These are phyloP conservation scores for Rotaria sp. DNA, from an alignment of 2,888 invertebrate genomes.

Conservation along the genomic window DNA sequence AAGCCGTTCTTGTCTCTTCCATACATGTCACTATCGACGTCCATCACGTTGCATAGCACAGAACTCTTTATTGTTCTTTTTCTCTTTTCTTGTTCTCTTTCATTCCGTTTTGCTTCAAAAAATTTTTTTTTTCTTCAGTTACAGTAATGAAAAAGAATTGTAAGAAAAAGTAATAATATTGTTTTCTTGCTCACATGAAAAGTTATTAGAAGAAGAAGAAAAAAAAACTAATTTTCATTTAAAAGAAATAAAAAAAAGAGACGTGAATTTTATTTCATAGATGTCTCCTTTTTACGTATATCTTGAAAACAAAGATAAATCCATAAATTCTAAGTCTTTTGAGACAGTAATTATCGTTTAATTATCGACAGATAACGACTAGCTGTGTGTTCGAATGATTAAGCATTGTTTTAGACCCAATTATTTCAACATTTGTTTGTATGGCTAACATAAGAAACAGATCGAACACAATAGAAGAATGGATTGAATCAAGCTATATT, in stretches of 20 bases:
- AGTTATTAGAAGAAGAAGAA: not conserved
- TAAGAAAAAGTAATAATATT: not conserved
- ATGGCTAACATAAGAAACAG: too few species aligned
- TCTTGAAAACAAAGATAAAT: too few species aligned
- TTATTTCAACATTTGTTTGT: too few species aligned
- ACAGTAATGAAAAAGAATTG: not conserved
- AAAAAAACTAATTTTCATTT: not conserved
- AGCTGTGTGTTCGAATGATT: too few species aligned
- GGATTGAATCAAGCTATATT: too few species aligned
- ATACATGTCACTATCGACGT: not conserved
- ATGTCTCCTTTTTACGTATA: conserved; percentile 6
- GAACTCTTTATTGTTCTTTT: conserved; percentile 14
- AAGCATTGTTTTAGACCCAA: too few species aligned
- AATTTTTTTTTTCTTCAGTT: not conserved
- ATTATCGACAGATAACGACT: too few species aligned
- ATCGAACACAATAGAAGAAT: too few species aligned
- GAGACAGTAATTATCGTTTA: too few species aligned
- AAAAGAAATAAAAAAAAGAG: not conserved
- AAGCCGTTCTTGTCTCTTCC: not conserved
- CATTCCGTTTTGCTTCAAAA: not conserved
- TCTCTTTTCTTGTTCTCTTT: not conserved
- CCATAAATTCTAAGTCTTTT: too few species aligned
- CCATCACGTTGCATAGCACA: conserved; percentile 19
- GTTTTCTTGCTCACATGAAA: not conserved
- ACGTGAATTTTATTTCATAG: not conserved